Base-by-base conservation (phyloP, 1,140 invertebrate species). In the Apis dorsata region DNA sequence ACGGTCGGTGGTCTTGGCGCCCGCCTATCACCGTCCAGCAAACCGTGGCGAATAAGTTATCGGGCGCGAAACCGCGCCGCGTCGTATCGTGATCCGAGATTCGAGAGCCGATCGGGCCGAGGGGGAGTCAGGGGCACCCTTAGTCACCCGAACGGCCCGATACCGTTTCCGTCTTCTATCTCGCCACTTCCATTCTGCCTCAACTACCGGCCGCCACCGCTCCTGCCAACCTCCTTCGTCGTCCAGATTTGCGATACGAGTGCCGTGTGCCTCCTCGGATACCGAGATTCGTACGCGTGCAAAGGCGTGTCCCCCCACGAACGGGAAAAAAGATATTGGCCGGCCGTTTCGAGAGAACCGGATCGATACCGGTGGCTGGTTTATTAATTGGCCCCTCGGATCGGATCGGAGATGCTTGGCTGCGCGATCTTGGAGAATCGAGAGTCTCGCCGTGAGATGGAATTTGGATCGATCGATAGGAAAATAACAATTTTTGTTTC, bases 1-100 rank as follows among this genome's bases (percentile, higher is more conserved):
- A 92, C 92, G 86, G 91, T 89, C 91, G 82, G 87, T 86, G 90
- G 88, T 89, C 88, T 91, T 91, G 91, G 91, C 92, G 91, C 92
- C 92, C 87, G 86, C 82, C 86, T 93, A 92, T 93, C 92, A 86
- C 63, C 76, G 86, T 65, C 85, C 85, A 83, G 88, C 83, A 87
- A 90, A 87, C 84, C 88, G 83, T 85, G 88, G 87, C 83, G 89
- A 87, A 87, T 86, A 89, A 91, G 87, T 92, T 91, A 91, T 90
- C 88, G 85, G 83, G 87, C 85, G 90, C 87, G 85, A 91, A 92
- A 90, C 88, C 87, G 89, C 88, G 83, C 59, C 74, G 65, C 60
- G 68, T 79, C 59, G 73, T 77, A 83, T 83, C 81, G 75, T 44
- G 81, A 83, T 83, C 34, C 81, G 81, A 83, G 81, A 83, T 78